Base-by-base conservation (phyloP, 2,888 invertebrate genomes). In the Poecilobothrus nobilitatus region DNA sequence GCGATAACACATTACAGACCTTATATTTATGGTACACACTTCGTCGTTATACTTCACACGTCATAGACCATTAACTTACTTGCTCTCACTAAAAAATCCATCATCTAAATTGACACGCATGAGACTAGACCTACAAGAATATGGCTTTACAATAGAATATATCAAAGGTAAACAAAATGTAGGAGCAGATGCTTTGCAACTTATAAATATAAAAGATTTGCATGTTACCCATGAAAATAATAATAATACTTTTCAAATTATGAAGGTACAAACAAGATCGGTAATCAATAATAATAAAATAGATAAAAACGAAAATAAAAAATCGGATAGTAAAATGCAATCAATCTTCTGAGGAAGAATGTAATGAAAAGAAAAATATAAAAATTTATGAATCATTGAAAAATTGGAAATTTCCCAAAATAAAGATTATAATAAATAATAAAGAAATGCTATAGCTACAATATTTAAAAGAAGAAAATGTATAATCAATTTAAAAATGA, bases 31-130 rank as follows among this genome's bases (percentile, higher is more conserved):
- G n/a, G n/a, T n/a, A n/a, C n/a, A n/a, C n/a, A n/a, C n/a, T n/a
- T n/a, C n/a, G n/a, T n/a, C n/a, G n/a, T n/a, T n/a, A n/a, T n/a
- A n/a, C n/a, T n/a, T n/a, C n/a, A n/a, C n/a, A n/a, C n/a, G n/a
- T n/a, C n/a, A n/a, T n/a, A 68, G 70, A 67, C 74, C 74, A 2
- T 68, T 75, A 61, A 53, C 72, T 15, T 74, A 73, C 67, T 67
- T 74, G 62, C 73, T 72, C 62, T 67, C 72, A 53, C 69, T 73
- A 70, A 71, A 69, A 65, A 72, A 74, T 66, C 72, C 74, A n/a
- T 71, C 73, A 7, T 73, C 71, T 63, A 72, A 73, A 71, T 66
- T 74, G 34, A 73, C 72, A 15, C 71, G 73, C 70, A 74, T 74
- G 69, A 64, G 74, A 61, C 66, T 74, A 65, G 67, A 68, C 15